phyloP scores from a whole-genome alignment of 2,113 vertebrate genomes.

The Malurus cyaneus region DNA sequence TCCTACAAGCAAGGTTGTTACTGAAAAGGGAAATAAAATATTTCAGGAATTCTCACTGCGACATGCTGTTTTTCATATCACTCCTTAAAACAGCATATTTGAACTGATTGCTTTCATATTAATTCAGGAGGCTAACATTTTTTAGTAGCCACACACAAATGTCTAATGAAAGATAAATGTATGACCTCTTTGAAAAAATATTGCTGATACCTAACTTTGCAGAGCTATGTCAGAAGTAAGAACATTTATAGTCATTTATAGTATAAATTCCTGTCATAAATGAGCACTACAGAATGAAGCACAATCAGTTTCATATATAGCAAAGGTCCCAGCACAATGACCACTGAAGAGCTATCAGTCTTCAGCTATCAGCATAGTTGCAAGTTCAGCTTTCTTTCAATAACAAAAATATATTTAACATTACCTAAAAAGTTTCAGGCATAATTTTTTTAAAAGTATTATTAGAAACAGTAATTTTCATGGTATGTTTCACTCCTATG shows the following conservation, averaged over 20 bases:
- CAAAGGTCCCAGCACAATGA: background rate
- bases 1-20: background rate
- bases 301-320: background rate
- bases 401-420: background rate
- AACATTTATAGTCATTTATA: background rate
- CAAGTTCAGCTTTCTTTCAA: background rate
- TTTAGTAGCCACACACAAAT: background rate
- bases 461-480: background rate
- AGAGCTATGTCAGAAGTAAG: background rate
- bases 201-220: background rate
- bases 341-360: background rate
- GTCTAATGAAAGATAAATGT: background rate
- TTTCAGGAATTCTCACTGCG: background rate
- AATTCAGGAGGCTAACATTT: background rate
- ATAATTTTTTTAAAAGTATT: background rate
- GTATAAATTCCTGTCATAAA: background rate
- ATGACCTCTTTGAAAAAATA: background rate
- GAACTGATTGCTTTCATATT: background rate
- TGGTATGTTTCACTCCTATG: background rate
- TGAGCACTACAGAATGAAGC: slow-evolving; percentile 6
- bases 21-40: background rate
- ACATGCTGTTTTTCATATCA: background rate
- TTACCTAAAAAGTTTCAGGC: background rate
- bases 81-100: background rate
- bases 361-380: background rate